Conservation (phyloP, 1,140 invertebrate genomes). For the Adoxophyes honmai region DNA sequence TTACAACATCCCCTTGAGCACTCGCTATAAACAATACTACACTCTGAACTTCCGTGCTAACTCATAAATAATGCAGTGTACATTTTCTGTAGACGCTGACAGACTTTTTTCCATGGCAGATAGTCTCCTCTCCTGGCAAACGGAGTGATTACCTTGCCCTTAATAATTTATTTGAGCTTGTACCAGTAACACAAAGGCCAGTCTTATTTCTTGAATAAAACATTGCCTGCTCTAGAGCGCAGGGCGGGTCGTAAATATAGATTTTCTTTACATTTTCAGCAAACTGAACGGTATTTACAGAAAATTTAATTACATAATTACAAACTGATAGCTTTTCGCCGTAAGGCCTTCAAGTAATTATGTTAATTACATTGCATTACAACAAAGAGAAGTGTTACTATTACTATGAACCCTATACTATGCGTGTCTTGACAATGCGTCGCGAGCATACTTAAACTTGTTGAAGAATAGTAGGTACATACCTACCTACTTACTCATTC, state of each 20-base stretch:
- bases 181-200: conserved; percentile 40
- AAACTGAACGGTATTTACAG: neutral
- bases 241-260: conserved; percentile 19
- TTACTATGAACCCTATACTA: no score
- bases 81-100: conserved; percentile 24
- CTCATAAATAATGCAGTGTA: conserved; percentile 25
- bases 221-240: conserved; percentile 30
- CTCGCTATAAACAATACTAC: neutral
- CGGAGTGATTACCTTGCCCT: conserved; percentile 39
- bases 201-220: conserved; percentile 40
- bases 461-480: no score
- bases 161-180: conserved; percentile 41
- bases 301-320: no score
- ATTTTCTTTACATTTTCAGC: conserved; percentile 19
- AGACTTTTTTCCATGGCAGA: conserved; percentile 32
- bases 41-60: conserved; percentile 20
- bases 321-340: no score
- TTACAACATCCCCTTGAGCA: conserved; percentile 16
- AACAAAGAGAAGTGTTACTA: no score
- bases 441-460: no score
- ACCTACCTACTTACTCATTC: no score
- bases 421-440: no score
- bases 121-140: conserved; percentile 36
- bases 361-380: no score
- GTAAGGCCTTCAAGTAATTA: no score